Evolutionary conservation across 2,113 vertebrate genomes (phyloP), one percentile per base, ranked within the genome.

Genomic region (Crotalus tigris): DNA sequence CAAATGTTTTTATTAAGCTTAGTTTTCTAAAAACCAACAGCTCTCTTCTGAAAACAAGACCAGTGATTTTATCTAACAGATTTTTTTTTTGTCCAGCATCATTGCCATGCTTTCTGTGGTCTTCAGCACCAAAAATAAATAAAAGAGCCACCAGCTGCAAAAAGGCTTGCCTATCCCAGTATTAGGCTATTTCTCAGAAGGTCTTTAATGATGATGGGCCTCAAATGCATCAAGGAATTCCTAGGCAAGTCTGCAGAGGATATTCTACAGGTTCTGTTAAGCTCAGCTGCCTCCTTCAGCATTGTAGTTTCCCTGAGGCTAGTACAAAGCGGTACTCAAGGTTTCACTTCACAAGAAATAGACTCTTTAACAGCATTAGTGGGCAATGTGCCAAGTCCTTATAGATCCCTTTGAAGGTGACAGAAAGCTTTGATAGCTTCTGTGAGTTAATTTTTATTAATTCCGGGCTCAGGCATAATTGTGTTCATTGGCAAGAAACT

Each of bases 401-500:
- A 85, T 91, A 85, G 17, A 24, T 92, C 75, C 55, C 58, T 87
- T 92, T 94, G 89, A 94, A 92, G 55, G 58, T 8, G 46, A 33
- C 90, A 58, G 61, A 91, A 0, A 0, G 58, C 87, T 94, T 93
- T 93, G 54, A 88, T 61, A 49, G 46, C 19, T 53, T 24, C 81
- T 44, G 39, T 81, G n/a, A 12, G 10, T 53, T 95, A 81, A 29
- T 75, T 64, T 29, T 93, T 90, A 94, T 58, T 58, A 53, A 85
- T 95, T 85, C n/a, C 92, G 90, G 92, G 64, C 39, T 94, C 93
- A 95, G 9, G 57, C 21, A 89, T 1, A 23, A 87, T 94, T 94
- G 64, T 39, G 59, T 64, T 94, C 92, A 92, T 87, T 94, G 95
- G 49, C 24, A 94, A 69, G 39, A 58, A 54, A 33, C 90, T 12